Conservation (phyloP, 1,140 invertebrate genomes). For the Diplogasteroides magnus region DNA sequence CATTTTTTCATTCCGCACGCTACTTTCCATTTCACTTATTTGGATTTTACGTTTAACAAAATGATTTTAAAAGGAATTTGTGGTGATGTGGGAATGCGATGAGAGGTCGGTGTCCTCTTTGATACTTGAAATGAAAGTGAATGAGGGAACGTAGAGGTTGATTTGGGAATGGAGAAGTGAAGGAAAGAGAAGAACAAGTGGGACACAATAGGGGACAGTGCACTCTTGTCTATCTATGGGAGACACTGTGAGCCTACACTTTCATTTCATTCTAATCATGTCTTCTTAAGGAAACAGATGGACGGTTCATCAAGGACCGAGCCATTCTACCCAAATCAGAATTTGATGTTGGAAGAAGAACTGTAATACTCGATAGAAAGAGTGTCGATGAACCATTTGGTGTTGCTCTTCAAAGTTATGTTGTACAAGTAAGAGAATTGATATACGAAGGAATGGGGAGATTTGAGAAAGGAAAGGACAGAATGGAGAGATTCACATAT, state of each 20-base stretch:
- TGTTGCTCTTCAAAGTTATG: neutral
- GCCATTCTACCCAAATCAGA: neutral
- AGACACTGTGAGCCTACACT: neutral
- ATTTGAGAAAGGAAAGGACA: neutral
- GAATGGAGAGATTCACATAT: neutral
- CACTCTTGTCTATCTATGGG: neutral
- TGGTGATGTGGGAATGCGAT: too few species aligned
- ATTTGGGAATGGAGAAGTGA: neutral
- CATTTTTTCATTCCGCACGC: too few species aligned
- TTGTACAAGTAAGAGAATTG: neutral
- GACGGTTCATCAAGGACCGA: neutral
- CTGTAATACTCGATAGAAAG: neutral
- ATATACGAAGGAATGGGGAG: neutral
- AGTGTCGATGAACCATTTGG: neutral
- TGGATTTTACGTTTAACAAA: too few species aligned
- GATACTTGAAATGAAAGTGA: too few species aligned
- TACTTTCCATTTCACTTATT: too few species aligned
- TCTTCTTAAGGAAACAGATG: neutral
- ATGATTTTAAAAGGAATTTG: too few species aligned
- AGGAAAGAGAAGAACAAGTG: neutral
- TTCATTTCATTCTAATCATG: neutral
- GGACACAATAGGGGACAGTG: too few species aligned
- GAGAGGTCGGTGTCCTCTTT: too few species aligned
- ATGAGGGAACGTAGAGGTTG: neutral
- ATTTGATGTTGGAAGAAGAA: neutral